Evolutionary conservation across 2,797 vertebrate genomes (phyloP), one percentile per base, ranked within the genome.

Genomic region (Lacerta viridis): DNA sequence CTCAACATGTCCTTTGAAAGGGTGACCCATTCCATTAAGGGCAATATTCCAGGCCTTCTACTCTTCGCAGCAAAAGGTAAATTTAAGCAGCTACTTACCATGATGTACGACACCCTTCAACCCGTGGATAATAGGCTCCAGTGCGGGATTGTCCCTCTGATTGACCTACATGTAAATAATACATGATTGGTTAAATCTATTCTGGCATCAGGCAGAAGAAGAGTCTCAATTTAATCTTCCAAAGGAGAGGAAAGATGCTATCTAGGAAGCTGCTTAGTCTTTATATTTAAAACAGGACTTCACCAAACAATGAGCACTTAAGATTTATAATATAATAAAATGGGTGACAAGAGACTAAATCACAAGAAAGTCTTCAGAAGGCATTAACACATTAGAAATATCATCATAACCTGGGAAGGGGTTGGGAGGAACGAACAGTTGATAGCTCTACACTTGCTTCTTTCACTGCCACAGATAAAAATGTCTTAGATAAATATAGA

Each of bases 31-130:
- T 89, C 91, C 91, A 88, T 90, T 87, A 81, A 92, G 94, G 93
- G 91, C 66, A 87, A 91, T 41, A 94, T 83, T 92, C 77, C 88
- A 86, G 89, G 87, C 90, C 93, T 92, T 93, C 84, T 89, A 77
- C 86, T 89, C 77, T 95, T 94, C 84, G 87, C 46, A 68, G 90
- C 33, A 83, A 89, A 91, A 77, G 92, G 72, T 69, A 97, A 95
- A 86, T 81, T 68, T 86, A 93, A 83, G 83, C 77, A 90, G 88
- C 87, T 95, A 97, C 99, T 98, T 96, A 99, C 99, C 99, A 0
- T 99, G 99, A 97, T 99, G 99, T 72, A 99, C 99, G 88, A 99
- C 99, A 1, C 98, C 98, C 96, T 98, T 98, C 95, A 99, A 95
- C 84, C 99, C 99, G 39, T 98, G 98, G 97, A 99, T 99, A 95